These are phyloP conservation scores for Oncorhynchus mykiss DNA, from an alignment of 2,113 vertebrate genomes.

Conservation along the genomic window DNA sequence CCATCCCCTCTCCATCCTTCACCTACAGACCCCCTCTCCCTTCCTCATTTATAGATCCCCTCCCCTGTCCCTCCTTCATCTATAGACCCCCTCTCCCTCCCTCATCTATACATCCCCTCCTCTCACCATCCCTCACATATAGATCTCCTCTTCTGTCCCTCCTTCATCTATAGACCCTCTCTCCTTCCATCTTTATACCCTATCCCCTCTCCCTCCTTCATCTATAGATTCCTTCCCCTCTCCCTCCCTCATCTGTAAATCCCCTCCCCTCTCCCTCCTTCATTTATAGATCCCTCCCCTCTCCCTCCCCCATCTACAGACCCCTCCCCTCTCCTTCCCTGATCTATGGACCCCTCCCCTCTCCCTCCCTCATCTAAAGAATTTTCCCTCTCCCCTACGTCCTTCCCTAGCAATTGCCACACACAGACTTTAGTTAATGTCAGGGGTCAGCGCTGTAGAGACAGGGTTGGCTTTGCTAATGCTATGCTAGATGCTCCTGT, in stretches of 20 bases:
- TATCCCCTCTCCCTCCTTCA: conserved; percentile 31
- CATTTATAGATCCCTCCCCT: too few species aligned
- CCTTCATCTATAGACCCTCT: too few species aligned
- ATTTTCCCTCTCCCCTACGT: not conserved
- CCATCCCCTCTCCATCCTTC: too few species aligned
- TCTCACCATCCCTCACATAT: too few species aligned
- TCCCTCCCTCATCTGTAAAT: conserved; percentile 33
- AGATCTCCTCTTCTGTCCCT: too few species aligned
- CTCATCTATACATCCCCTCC: too few species aligned
- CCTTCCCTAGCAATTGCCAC: not conserved
- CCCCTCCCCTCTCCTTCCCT: not conserved
- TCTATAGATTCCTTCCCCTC: not conserved
- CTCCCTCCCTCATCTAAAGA: conserved; percentile 45
- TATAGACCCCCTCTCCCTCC: too few species aligned
- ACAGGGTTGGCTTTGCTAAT: conserved; percentile 18
- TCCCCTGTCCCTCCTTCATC: too few species aligned
- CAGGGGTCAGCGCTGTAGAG: conserved; percentile 30
- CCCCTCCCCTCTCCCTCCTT: not conserved
- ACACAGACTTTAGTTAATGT: conserved; percentile 40
- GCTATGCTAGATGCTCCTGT: conserved; percentile 24
- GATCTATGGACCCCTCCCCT: conserved; percentile 35
- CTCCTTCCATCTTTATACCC: too few species aligned
- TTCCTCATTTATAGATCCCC: too few species aligned
- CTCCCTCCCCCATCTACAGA: too few species aligned
- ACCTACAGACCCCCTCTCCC: too few species aligned